Percentiles rank a stretch among this genome's conserved stretches.
Evolutionary conservation across 2,797 vertebrate genomes (phyloP).

Genomic region (Pseudochirops cupreus): DNA sequence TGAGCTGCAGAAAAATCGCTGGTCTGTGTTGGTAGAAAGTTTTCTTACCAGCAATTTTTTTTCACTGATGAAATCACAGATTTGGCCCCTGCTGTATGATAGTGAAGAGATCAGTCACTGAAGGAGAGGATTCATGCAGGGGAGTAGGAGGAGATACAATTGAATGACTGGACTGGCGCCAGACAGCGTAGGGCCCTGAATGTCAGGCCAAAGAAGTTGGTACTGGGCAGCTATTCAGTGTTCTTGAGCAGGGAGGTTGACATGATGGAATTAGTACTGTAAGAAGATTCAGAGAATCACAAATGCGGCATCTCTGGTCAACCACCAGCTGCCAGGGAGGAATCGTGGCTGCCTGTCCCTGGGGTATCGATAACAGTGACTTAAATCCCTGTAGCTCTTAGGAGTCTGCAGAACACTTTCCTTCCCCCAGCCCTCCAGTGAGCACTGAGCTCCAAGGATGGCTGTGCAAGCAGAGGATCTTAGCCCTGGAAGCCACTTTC

Average conservation of each 20-base stretch:
- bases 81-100: neutral
- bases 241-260: neutral
- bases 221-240: neutral
- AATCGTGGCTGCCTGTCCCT: neutral
- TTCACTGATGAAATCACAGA: neutral
- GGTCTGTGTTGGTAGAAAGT: neutral
- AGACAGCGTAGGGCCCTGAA: neutral
- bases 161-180: neutral
- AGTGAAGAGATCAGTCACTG: neutral
- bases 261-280: neutral
- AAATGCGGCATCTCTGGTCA: neutral
- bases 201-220: neutral
- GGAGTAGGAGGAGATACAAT: neutral
- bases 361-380: neutral
- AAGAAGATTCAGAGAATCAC: neutral
- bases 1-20: neutral
- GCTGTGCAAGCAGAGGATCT: neutral
- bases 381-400: neutral
- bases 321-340: neutral
- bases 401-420: neutral
- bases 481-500: neutral
- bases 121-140: neutral
- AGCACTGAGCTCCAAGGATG: neutral
- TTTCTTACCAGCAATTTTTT: neutral
- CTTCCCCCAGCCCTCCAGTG: neutral